Percentiles rank a stretch among this genome's conserved stretches.
These are phyloP conservation scores for Pollimyrus isidori DNA, from an alignment of 2,113 vertebrate species.

Conservation along the genomic window DNA sequence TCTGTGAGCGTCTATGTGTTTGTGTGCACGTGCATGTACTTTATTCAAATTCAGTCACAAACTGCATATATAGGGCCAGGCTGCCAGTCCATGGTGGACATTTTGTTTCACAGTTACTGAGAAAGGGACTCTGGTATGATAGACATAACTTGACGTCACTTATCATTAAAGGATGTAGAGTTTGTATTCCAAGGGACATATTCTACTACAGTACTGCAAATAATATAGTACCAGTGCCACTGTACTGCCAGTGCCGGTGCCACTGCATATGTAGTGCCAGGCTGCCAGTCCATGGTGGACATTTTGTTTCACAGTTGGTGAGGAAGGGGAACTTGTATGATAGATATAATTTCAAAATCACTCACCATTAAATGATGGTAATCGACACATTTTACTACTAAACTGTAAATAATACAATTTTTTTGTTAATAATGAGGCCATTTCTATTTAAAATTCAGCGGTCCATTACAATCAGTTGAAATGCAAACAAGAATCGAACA, in stretches of 20 bases:
- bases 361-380: constrained; percentile 54
- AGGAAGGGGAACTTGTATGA: constrained; percentile 36
- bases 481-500: not conserved
- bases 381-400: not conserved
- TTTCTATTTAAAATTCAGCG: not conserved
- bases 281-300: constrained; percentile 52
- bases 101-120: constrained; percentile 48
- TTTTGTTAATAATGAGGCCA: not conserved
- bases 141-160: constrained; percentile 53
- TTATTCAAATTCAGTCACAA: constrained; percentile 39
- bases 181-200: constrained; percentile 12
- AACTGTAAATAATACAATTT: not conserved
- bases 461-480: not conserved
- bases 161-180: constrained; percentile 50
- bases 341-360: constrained; percentile 51
- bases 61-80: constrained; percentile 52
- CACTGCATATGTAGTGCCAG: constrained; percentile 51
- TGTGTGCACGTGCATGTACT: constrained; percentile 17
- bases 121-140: constrained; percentile 42
- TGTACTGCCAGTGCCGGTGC: constrained; percentile 47
- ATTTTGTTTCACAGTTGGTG: constrained; percentile 50
- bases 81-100: constrained; percentile 51
- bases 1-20: not conserved
- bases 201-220: not conserved
- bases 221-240: not conserved